Evolutionary conservation across 2,888 invertebrate genomes (phyloP), one percentile per base, ranked within the genome.

Genomic region (Volucella inanis): DNA sequence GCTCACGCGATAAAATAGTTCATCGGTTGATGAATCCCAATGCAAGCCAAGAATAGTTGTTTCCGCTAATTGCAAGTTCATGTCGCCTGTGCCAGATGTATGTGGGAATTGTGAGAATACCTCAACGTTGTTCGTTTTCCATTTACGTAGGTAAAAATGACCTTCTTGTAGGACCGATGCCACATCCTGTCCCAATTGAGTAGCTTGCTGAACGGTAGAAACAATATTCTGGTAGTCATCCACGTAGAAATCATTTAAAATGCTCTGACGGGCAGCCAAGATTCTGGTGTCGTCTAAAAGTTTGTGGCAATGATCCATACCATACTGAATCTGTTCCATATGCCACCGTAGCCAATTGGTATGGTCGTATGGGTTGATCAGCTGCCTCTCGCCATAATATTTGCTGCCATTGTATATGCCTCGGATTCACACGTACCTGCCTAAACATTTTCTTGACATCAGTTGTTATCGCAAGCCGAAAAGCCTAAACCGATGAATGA

Each of bases 331-430:
- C n/a, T n/a, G n/a, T n/a, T n/a, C n/a, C n/a, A n/a, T n/a, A n/a
- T n/a, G 9, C 18, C 59, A 14, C 59, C 49, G 47, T 22, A 22
- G 14, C 18, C 45, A 61, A 10, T 12, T 45, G 45, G 45, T 45
- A 12, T 45, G 45, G 45, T 10, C 9, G 9, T 10, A 45, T 10
- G 12, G 9, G 12, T 45, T 10, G 10, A 10, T 45, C 10, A 12
- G 12, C 12, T 12, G 12, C 45, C 41, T 38, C 12, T n/a, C 55
- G 55, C 55, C 55, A 55, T 12, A 55, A 15, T 41, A 39, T 41
- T 59, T 61, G 61, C 43, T 61, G 61, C 61, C 61, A 61, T 11
- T 22, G 43, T 38, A 41, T 41, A 61, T 61, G 61, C 11, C 43
- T 43, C 18, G 41, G 43, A 18, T 61, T 43, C 18, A 61, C 22